Evolutionary conservation across 2,113 vertebrate genomes (phyloP).

Genomic region (Thymallus thymallus): DNA sequence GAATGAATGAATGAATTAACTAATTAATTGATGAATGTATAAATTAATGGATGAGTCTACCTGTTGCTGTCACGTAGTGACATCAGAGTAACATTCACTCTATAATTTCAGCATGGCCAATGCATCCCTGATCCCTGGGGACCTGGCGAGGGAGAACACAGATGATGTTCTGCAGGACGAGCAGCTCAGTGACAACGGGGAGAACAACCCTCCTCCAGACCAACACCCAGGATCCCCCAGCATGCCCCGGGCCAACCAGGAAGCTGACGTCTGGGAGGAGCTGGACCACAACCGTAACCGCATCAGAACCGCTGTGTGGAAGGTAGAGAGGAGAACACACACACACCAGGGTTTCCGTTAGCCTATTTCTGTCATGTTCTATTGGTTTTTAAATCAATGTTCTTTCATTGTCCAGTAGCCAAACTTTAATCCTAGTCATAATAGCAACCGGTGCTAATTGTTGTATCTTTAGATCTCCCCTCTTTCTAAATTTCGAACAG

Average conservation of each 20-base stretch:
- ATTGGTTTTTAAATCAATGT: no score
- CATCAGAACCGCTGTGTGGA: constrained; percentile 81
- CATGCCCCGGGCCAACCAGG: constrained; percentile 81
- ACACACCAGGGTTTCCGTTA: background rate
- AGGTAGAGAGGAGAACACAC: constrained; percentile 68
- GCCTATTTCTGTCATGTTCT: no score
- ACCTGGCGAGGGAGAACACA: constrained; percentile 92
- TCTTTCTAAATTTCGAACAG: no score
- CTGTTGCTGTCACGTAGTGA: no score
- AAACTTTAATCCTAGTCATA: no score
- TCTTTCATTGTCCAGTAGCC: no score
- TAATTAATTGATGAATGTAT: no score
- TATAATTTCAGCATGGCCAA: constrained; percentile 90
- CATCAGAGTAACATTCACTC: no score
- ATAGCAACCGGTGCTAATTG: no score
- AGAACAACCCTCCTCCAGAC: constrained; percentile 88
- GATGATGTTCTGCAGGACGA: constrained; percentile 97
- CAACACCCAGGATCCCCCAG: constrained; percentile 78
- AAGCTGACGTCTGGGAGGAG: constrained; percentile 96
- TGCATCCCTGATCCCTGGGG: constrained; percentile 94
- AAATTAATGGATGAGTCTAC: no score
- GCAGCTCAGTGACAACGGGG: constrained; percentile 90
- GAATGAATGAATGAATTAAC: no score
- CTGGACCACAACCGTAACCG: constrained; percentile 93
- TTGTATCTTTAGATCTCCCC: no score